These are phyloP conservation scores for Aromia moschata DNA, from an alignment of 2,888 invertebrate genomes.

Conservation along the genomic window DNA sequence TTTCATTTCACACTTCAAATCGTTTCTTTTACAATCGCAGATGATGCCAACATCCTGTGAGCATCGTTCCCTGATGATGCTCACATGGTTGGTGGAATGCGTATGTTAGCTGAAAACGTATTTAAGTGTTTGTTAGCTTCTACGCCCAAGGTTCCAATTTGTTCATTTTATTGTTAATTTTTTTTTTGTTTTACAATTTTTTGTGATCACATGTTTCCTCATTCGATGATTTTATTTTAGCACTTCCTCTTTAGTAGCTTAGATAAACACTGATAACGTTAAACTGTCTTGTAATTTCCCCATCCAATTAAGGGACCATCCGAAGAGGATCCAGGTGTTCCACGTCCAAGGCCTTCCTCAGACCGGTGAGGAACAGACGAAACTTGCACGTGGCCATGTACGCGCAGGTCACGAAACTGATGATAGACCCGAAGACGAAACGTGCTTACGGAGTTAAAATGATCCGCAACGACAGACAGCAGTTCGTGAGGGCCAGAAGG, in stretches of 20 bases:
- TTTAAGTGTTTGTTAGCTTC: too few relatives aligned
- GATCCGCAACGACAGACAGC: constrained; percentile 71
- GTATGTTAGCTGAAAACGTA: too few relatives aligned
- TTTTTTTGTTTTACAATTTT: too few relatives aligned
- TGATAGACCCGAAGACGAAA: constrained; percentile 73
- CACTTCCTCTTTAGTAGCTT: neutral
- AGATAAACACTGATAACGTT: neutral
- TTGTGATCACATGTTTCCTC: too few relatives aligned
- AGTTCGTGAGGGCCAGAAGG: constrained; percentile 75
- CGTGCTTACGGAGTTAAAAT: constrained; percentile 82
- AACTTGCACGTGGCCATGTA: constrained; percentile 84
- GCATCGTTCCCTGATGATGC: too few relatives aligned
- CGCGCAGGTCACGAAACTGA: constrained; percentile 75
- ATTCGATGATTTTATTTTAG: neutral
- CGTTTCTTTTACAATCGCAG: too few relatives aligned
- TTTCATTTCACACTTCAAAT: too few relatives aligned
- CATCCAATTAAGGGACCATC: constrained; percentile 60
- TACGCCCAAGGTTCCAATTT: too few relatives aligned
- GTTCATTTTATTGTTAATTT: too few relatives aligned
- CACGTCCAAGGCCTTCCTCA: constrained; percentile 86
- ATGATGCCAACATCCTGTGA: too few relatives aligned
- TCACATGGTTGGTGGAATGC: too few relatives aligned
- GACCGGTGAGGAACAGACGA: constrained; percentile 78
- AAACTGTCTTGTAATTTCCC: neutral
- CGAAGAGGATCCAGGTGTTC: constrained; percentile 86